Percentiles rank a stretch among this genome's conserved stretches.
Evolutionary conservation across 2,113 vertebrate species (phyloP).

Genomic region (Corydoras maculifer): DNA sequence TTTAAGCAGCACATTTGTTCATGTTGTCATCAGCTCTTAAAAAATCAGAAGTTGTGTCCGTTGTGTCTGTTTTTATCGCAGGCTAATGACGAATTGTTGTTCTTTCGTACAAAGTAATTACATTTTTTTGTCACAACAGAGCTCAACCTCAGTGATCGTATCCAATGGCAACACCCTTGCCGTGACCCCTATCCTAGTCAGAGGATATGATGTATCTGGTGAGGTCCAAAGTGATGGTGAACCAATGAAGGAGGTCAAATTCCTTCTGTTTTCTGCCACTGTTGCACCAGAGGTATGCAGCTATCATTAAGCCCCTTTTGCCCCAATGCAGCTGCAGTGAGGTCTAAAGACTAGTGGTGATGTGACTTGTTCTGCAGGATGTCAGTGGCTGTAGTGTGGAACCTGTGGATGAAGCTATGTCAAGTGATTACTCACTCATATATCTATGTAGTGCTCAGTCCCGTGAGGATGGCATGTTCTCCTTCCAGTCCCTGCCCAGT

Average conservation of each 20-base stretch:
- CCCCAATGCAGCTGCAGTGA: too few species aligned
- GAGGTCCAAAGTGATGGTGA: conserved; percentile 93
- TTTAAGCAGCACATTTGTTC: too few species aligned
- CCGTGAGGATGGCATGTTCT: conserved; percentile 83
- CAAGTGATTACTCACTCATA: conserved; percentile 66
- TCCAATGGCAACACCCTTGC: conserved; percentile 80
- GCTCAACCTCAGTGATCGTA: conserved; percentile 76
- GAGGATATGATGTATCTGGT: conserved; percentile 89
- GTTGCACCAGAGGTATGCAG: conserved; percentile 76
- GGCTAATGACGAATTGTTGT: too few species aligned
- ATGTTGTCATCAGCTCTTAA: too few species aligned
- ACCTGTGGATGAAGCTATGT: conserved; percentile 78
- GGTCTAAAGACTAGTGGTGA: too few species aligned
- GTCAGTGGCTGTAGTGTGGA: conserved; percentile 76
- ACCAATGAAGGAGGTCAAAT: conserved; percentile 96
- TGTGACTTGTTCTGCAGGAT: conserved; percentile 61
- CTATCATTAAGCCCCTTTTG: not conserved
- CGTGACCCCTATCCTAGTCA: conserved; percentile 75
- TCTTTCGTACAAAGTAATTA: not conserved
- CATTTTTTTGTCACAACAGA: conserved; percentile 56
- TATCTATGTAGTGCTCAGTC: conserved; percentile 86
- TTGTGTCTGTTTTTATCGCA: too few species aligned
- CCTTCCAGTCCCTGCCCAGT: conserved; percentile 83
- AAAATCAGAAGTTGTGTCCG: too few species aligned
- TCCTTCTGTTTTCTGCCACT: conserved; percentile 85